Base-by-base conservation (phyloP, 2,888 invertebrate genomes). In the Anoncus sp. region DNA sequence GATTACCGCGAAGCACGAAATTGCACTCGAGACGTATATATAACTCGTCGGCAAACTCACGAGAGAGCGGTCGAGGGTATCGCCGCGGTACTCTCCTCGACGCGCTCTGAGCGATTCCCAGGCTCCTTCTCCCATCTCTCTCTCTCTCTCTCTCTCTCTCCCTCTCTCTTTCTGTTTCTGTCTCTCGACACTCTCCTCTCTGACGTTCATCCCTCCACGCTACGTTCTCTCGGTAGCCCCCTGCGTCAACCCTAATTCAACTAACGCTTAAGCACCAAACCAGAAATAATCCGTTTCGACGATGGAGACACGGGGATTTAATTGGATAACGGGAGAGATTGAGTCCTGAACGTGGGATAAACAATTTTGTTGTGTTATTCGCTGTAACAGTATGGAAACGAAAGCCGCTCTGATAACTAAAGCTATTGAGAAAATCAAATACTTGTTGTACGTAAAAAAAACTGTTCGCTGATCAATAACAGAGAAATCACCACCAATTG, bases 1-100 rank as follows among this genome's bases (percentile, higher is more conserved):
- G 75, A 78, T 83, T 81, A 77, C 82, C 79, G 77, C 77, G 72
- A 71, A 83, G 79, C 83, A 83, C 80, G 81, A 80, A 82, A 83
- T 83, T 84, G 82, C 84, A 83, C 82, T 79, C 76, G 72, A 71
- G 75, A 75, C 71, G 22, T 72, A 45, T 65, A 71, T 78, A 75
- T 20, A 79, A 83, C 76, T 77, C 65, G 73, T 59, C 60, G 67
- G 47, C 55, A 62, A 66, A 78, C 65, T 78, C 74, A 55, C 35
- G 67, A 67, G 76, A 60, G 76, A 67, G 75, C 51, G 67, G 74
- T 79, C 75, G 71, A 82, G 79, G 81, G 71, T 72, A 78, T 71
- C 75, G 75, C 57, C 51, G 43, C 14, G 31, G 70, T 40, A 66
- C 62, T 47, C 66, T 66, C 66, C 53, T 63, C 27, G 24, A 51